Conservation (phyloP, 1,140 invertebrate genomes). For the Sarcophaga peregrina region DNA sequence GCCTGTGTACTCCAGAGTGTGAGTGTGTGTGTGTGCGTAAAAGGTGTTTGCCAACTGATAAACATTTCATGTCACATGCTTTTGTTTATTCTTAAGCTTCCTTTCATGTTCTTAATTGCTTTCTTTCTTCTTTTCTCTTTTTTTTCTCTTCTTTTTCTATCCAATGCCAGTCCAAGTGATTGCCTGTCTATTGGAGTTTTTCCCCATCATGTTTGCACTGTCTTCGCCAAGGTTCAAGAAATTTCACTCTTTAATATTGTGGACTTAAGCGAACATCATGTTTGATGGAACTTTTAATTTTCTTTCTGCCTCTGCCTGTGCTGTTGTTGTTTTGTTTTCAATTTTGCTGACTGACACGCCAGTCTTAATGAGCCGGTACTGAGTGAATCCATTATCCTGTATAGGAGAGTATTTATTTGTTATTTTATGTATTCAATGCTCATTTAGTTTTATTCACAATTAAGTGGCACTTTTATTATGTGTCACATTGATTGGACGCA, state of each 20-base stretch:
- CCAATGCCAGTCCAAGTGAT: background rate
- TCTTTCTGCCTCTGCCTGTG: background rate
- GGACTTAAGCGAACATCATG: slow-evolving; percentile 28
- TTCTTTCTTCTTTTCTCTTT: slow-evolving; percentile 51
- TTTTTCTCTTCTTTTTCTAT: slow-evolving; percentile 46
- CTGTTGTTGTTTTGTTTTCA: background rate
- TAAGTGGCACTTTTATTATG: slow-evolving; percentile 61
- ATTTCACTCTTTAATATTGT: background rate
- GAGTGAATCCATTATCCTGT: slow-evolving; percentile 54
- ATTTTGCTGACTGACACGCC: slow-evolving; percentile 61
- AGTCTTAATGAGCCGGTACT: slow-evolving; percentile 62
- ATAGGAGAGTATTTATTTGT: slow-evolving; percentile 49
- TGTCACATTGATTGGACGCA: slow-evolving; percentile 14
- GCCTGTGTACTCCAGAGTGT: background rate
- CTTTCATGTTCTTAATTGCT: slow-evolving; percentile 65
- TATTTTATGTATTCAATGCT: slow-evolving; percentile 12
- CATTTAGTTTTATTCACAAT: slow-evolving; percentile 60
- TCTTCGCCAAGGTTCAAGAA: background rate
- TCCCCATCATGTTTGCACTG: background rate
- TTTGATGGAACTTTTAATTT: slow-evolving; percentile 28
- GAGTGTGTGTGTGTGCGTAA: slow-evolving; percentile 16
- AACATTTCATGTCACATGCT: slow-evolving; percentile 66
- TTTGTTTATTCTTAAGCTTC: slow-evolving; percentile 48
- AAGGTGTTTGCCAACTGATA: slow-evolving; percentile 55
- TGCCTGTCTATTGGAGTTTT: background rate